Evolutionary conservation across 2,888 invertebrate species (phyloP).

Genomic region (Tiphia femorata): DNA sequence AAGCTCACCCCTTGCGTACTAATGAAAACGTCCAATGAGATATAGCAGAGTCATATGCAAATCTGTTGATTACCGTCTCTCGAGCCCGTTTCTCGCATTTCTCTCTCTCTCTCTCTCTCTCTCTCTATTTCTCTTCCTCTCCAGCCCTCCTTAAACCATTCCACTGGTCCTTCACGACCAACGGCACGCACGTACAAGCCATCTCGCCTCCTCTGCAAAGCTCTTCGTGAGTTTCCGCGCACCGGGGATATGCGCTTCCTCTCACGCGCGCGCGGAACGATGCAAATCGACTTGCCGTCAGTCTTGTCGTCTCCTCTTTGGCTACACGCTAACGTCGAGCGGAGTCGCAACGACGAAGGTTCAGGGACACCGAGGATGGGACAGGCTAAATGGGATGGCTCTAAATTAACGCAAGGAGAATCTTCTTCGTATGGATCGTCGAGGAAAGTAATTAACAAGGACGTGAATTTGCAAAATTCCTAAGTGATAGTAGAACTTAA

Average conservation of each 20-base stretch:
- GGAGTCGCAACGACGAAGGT: neutral
- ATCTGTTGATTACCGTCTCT: conserved; percentile 46
- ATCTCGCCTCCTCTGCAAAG: conserved; percentile 2
- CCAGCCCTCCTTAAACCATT: neutral
- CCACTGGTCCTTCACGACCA: neutral
- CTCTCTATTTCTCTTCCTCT: conserved; percentile 6
- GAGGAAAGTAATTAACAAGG: too few species aligned
- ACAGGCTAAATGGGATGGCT: too few species aligned
- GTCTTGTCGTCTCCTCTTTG: neutral
- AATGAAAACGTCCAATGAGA: conserved; percentile 44
- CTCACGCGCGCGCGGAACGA: neutral
- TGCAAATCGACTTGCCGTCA: neutral
- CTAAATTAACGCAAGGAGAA: too few species aligned
- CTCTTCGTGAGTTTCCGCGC: neutral
- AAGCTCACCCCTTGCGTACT: conserved; percentile 20
- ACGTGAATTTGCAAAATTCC: too few species aligned
- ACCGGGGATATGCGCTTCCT: neutral
- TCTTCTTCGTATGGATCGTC: too few species aligned
- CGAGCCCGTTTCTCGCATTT: conserved; percentile 15
- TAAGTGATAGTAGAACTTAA: too few species aligned
- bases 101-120: conserved; percentile 15
- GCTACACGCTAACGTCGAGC: neutral
- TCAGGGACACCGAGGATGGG: neutral
- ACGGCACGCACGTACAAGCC: neutral
- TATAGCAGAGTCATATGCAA: conserved; percentile 43